Base-by-base conservation (phyloP, 2,888 invertebrate species). In the Drosophila aldrichi region DNA sequence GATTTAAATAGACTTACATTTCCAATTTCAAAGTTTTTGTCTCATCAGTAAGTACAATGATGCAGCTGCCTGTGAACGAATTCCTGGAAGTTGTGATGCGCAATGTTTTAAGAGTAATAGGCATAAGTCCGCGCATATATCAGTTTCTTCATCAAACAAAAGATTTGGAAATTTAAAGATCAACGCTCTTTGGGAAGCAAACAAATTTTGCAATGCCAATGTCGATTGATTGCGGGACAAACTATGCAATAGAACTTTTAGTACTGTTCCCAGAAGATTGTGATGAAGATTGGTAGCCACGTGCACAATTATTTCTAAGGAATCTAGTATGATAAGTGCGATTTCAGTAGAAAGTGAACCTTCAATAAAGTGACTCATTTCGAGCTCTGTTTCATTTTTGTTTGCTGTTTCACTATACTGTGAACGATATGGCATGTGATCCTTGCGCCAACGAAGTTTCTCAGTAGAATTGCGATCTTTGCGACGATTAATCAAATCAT, bases 11-110 rank as follows among this genome's bases (percentile, higher is more conserved):
- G 74, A 94, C 96, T 94, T 93, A 98, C 98, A 93, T 98, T 98
- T 73, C 98, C 98, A 65, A 98, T 97, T 93, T 97, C 97, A 92
- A 98, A 98, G 93, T 98, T 98, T n/a, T 91, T 98, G 98, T 18
- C 98, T 94, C 98, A 99, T 98, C 72, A 99, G 94, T 65, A 98
- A 95, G 93, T 99, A 99, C 16, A 99, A 94, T 51, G 98, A 97
- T 62, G 98, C 99, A 60, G 98, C 96, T 5, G 99, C 98, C 93
- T 99, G 98, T 72, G 98, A 97, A 71, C 98, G 95, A 61, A 98
- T 96, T 52, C 94, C 95, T 36, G 96, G 95, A 59, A 97, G 94
- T 78, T 96, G 95, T 8, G 98, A 98, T 58, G 98, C 98, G 93
- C 98, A 98, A 94, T 99, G 98, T 66, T 98, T 97, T 79, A 99